These are phyloP conservation scores for Pseudomugil tenellus DNA, from an alignment of 2,797 vertebrate genomes.

Conservation along the genomic window DNA sequence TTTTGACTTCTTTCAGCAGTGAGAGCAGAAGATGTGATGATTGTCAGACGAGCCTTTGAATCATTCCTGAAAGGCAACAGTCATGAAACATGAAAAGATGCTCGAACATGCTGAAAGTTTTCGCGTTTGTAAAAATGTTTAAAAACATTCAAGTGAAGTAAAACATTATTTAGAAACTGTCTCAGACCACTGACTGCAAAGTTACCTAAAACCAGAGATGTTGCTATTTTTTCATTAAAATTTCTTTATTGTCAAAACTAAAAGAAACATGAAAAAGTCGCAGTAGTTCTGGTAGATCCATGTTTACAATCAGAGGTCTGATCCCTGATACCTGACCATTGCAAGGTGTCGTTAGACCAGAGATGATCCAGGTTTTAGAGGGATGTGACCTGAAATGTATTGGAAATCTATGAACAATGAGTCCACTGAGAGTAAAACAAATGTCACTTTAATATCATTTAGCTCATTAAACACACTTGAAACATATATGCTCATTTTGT, in stretches of 20 bases:
- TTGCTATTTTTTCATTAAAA: neutral
- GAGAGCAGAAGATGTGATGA: conserved; percentile 2
- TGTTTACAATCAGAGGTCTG: neutral
- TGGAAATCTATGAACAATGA: too few species aligned
- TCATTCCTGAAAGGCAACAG: neutral
- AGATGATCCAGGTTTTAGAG: too few species aligned
- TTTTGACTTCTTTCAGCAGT: neutral
- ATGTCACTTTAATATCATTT: too few species aligned
- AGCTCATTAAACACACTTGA: too few species aligned
- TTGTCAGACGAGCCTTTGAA: neutral
- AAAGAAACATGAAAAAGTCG: neutral
- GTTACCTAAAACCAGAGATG: neutral
- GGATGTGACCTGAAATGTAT: too few species aligned
- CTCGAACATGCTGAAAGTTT: too few species aligned
- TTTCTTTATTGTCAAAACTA: neutral
- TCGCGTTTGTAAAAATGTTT: too few species aligned
- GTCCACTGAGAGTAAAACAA: too few species aligned
- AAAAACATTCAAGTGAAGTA: too few species aligned
- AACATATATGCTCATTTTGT: too few species aligned
- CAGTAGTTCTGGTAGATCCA: neutral
- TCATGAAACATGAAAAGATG: too few species aligned
- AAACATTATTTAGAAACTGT: neutral
- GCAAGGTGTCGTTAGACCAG: too few species aligned
- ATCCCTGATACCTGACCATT: neutral
- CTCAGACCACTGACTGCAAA: neutral